Conservation (phyloP, 2,113 vertebrate genomes). For the Pyxicephalus adspersus region DNA sequence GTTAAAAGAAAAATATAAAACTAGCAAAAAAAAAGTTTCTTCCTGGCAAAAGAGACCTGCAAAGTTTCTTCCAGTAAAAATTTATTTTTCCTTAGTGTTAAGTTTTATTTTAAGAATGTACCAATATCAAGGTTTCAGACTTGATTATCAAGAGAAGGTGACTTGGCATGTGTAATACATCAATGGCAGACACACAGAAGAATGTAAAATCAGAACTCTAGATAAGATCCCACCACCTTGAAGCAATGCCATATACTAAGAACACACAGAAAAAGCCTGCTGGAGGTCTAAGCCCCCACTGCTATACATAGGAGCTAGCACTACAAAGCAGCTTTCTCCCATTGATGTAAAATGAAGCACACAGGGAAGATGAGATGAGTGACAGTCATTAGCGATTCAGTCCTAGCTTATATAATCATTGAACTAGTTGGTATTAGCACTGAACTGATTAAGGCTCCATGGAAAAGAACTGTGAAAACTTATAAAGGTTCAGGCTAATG, state of each 20-base stretch:
- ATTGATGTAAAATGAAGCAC: constrained; percentile 31
- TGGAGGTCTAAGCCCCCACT: constrained; percentile 18
- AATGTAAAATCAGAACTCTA: background rate
- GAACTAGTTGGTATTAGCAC: constrained; percentile 48
- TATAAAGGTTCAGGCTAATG: constrained; percentile 55
- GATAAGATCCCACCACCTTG: constrained; percentile 21
- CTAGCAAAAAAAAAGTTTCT: too few relatives aligned
- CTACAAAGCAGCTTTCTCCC: constrained; percentile 33
- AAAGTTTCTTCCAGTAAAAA: too few relatives aligned
- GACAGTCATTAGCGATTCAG: constrained; percentile 51
- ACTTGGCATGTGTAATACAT: constrained; percentile 10
- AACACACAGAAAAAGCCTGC: background rate
- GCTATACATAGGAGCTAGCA: constrained; percentile 8
- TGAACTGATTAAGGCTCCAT: constrained; percentile 41
- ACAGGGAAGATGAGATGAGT: constrained; percentile 35
- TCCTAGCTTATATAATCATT: constrained; percentile 49
- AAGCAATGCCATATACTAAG: constrained; percentile 3
- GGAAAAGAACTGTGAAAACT: constrained; percentile 53
- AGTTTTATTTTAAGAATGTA: background rate
- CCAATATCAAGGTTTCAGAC: background rate
- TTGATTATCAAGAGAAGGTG: background rate
- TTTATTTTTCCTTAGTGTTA: too few relatives aligned
- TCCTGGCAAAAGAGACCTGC: too few relatives aligned
- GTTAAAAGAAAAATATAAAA: too few relatives aligned
- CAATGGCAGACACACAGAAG: background rate